A percentile compares a stretch with the other conserved stretches of the same genome.
Conservation (phyloP, 2,888 invertebrate genomes). For the Acleris holmiana region DNA sequence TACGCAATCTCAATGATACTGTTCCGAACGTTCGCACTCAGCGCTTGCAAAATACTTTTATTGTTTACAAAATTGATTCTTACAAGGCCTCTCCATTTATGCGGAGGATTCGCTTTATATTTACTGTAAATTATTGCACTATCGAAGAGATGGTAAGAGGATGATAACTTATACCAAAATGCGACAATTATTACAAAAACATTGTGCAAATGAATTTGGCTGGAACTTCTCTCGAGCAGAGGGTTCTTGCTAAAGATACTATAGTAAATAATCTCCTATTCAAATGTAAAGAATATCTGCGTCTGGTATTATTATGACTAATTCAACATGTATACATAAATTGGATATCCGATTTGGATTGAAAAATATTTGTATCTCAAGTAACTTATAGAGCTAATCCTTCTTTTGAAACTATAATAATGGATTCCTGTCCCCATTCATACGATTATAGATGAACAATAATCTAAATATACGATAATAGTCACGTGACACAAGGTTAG, state of each 20-base stretch:
- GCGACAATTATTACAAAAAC: conserved; percentile 4
- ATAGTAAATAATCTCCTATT: background rate
- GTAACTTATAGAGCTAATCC: too few species aligned
- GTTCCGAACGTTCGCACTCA: conserved; percentile 25
- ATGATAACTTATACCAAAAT: conserved; percentile 20
- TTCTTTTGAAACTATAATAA: too few species aligned
- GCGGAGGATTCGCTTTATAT: conserved; percentile 27
- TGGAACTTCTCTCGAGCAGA: background rate
- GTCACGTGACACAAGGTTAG: conserved; percentile 23
- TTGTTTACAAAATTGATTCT: conserved; percentile 38
- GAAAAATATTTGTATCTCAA: too few species aligned
- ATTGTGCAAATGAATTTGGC: conserved; percentile 10
- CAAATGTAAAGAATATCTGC: background rate
- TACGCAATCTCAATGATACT: conserved; percentile 25
- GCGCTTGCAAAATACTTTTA: conserved; percentile 35
- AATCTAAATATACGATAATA: background rate
- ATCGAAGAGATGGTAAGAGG: conserved; percentile 18
- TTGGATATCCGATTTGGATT: too few species aligned
- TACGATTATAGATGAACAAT: too few species aligned
- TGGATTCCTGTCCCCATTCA: too few species aligned
- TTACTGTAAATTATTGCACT: conserved; percentile 31
- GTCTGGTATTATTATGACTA: too few species aligned
- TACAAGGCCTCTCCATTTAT: conserved; percentile 30
- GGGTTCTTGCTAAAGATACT: background rate
- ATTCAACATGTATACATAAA: too few species aligned